These are phyloP conservation scores for Nemurella pictetii DNA, from an alignment of 2,888 invertebrate genomes.

Conservation along the genomic window DNA sequence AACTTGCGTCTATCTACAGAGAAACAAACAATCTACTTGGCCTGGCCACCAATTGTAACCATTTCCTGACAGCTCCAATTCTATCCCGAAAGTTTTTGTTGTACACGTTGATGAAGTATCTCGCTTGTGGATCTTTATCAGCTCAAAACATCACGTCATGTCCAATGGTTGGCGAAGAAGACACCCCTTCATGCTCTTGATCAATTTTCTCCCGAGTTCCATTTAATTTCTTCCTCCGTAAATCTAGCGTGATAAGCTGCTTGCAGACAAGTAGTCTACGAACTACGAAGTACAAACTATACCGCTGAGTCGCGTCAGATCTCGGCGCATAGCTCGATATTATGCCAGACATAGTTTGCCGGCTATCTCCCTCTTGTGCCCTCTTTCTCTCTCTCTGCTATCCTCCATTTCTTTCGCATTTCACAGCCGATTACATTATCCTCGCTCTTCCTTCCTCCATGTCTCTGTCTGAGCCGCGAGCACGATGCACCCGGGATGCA, in stretches of 20 bases:
- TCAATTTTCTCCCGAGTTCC: not conserved
- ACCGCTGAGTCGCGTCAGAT: not conserved
- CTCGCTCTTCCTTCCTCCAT: not conserved
- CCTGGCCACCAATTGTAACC: not conserved
- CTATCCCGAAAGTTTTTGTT: slow-evolving; percentile 11
- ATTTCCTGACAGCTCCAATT: not conserved
- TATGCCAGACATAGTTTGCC: not conserved
- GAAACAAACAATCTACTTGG: not conserved
- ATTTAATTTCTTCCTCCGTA: not conserved
- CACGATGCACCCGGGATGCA: not conserved
- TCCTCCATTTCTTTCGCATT: not conserved
- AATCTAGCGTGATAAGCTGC: not conserved
- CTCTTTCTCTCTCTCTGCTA: not conserved
- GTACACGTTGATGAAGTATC: slow-evolving; percentile 5
- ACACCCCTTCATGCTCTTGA: not conserved
- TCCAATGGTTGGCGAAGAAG: not conserved
- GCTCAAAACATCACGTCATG: not conserved
- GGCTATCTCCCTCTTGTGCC: too few relatives aligned
- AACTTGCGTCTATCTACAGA: not conserved
- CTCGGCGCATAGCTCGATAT: not conserved
- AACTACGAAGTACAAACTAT: not conserved
- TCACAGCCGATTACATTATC: not conserved
- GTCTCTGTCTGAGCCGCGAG: not conserved
- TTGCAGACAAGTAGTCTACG: not conserved
- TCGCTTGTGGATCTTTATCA: not conserved